Evolutionary conservation across 2,888 invertebrate genomes (phyloP).

Genomic region (Tipula confusa): DNA sequence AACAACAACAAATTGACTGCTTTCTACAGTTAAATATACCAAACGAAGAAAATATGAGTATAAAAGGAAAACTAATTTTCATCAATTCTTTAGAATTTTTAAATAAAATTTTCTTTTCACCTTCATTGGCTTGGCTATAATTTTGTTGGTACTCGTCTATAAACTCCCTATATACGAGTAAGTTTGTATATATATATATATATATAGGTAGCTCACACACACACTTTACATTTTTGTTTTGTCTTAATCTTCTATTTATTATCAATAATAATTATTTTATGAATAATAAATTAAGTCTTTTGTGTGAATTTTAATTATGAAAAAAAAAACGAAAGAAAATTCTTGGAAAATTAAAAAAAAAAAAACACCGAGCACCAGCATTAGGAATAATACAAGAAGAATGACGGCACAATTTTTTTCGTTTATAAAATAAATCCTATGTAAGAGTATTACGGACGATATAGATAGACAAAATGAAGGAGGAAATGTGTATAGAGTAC

Average conservation of each 20-base stretch:
- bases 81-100: neutral
- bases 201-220: neutral
- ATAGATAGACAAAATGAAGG: neutral
- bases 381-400: neutral
- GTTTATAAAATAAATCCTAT: too few relatives aligned
- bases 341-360: neutral
- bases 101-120: neutral
- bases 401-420: neutral
- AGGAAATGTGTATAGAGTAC: neutral
- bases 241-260: slow-evolving; percentile 25
- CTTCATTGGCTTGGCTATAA: neutral
- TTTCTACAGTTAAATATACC: neutral
- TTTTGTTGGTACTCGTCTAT: neutral
- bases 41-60: neutral
- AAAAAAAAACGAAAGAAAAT: neutral
- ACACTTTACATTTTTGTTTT: neutral
- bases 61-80: neutral
- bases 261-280: slow-evolving; percentile 25
- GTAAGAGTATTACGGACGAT: neutral
- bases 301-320: slow-evolving; percentile 20
- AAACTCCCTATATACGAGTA: too few relatives aligned
- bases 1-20: neutral
- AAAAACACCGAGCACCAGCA: neutral
- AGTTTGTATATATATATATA: too few relatives aligned
- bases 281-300: slow-evolving; percentile 20